Conservation (phyloP, 2,797 vertebrate species). For the Pteropus rufus region DNA sequence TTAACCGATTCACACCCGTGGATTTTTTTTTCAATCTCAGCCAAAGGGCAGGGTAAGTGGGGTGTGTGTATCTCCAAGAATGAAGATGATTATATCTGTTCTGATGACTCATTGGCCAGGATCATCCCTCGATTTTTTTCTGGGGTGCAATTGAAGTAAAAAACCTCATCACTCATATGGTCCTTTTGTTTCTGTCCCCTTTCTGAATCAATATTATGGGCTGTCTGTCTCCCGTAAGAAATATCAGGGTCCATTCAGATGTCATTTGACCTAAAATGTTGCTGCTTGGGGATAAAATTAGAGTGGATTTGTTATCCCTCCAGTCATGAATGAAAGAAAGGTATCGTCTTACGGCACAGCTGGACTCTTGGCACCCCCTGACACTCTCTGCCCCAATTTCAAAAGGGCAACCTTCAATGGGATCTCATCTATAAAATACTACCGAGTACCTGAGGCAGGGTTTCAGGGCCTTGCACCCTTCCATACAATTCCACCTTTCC, state of each 20-base stretch:
- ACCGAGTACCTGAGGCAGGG: not conserved
- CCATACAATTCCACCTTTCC: not conserved
- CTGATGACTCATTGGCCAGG: not conserved
- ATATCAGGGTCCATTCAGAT: not conserved
- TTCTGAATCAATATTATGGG: not conserved
- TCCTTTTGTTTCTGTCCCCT: not conserved
- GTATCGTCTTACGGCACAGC: not conserved
- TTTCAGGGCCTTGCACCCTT: not conserved
- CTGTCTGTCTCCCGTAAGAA: not conserved
- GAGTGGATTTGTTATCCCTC: not conserved
- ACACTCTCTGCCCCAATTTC: slow-evolving; percentile 1
- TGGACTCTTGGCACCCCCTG: not conserved
- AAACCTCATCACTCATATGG: not conserved
- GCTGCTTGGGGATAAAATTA: not conserved
- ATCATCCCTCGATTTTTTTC: not conserved
- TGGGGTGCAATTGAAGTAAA: slow-evolving; percentile 11
- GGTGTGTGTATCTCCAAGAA: not conserved
- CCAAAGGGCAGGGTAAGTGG: not conserved
- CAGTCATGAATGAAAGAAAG: not conserved
- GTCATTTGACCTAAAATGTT: slow-evolving; percentile 13
- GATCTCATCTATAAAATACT: not conserved
- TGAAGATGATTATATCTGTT: not conserved
- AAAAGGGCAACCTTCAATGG: not conserved
- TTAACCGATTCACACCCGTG: not conserved
- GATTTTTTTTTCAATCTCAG: not conserved